These are phyloP conservation scores for Anarrhichthys ocellatus DNA, from an alignment of 2,113 vertebrate species.

Conservation along the genomic window DNA sequence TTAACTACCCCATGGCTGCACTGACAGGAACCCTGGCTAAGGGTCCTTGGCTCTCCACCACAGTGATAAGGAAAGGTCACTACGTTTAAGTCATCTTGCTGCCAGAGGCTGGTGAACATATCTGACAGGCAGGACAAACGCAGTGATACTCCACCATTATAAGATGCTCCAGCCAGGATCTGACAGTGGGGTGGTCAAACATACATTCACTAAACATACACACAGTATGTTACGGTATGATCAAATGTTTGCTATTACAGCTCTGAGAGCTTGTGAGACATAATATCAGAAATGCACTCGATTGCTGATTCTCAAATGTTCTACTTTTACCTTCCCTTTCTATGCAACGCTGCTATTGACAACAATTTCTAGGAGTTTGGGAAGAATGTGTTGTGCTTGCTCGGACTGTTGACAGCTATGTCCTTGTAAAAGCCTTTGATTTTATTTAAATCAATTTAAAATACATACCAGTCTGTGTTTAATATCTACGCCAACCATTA, in stretches of 20 bases:
- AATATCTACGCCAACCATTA: too few species aligned
- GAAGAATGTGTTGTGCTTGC: not conserved
- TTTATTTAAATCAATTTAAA: too few species aligned
- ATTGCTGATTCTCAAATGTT: not conserved
- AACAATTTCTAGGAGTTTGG: too few species aligned
- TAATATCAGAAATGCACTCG: not conserved
- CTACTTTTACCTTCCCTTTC: too few species aligned
- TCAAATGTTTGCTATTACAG: not conserved
- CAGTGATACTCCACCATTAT: constrained; percentile 28
- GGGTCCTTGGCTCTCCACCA: constrained; percentile 77
- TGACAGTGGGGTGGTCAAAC: not conserved
- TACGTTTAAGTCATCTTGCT: constrained; percentile 34
- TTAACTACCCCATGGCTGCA: constrained; percentile 68
- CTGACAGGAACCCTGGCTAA: constrained; percentile 79
- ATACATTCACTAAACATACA: not conserved
- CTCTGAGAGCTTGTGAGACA: too few species aligned
- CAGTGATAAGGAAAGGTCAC: constrained; percentile 85
- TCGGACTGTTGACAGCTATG: not conserved
- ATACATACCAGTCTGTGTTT: too few species aligned
- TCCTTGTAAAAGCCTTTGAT: too few species aligned
- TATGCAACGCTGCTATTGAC: too few species aligned
- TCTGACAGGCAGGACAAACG: constrained; percentile 30
- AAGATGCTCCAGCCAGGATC: constrained; percentile 12
- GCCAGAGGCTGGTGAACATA: constrained; percentile 50
- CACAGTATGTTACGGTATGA: not conserved